Conservation (phyloP, 2,888 invertebrate species). For the Anthophora plumipes region DNA sequence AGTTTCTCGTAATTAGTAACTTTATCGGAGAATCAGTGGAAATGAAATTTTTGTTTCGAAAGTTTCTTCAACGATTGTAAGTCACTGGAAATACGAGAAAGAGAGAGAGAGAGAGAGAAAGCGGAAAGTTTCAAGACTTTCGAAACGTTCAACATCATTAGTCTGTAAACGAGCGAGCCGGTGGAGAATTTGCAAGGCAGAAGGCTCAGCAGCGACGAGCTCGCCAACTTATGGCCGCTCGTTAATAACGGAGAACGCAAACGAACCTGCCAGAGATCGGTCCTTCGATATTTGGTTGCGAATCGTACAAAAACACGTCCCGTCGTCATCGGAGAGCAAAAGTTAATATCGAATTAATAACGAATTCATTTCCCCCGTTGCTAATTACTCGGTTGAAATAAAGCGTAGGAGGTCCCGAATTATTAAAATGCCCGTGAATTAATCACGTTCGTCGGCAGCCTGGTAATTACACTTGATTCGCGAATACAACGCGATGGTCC, state of each 20-base stretch:
- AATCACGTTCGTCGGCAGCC: slow-evolving; percentile 35
- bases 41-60: neutral
- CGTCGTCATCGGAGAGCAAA: neutral
- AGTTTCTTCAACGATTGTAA: neutral
- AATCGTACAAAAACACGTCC: neutral
- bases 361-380: slow-evolving; percentile 20
- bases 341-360: slow-evolving; percentile 31
- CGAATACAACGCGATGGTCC: neutral
- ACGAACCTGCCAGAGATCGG: neutral
- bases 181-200: slow-evolving; percentile 10
- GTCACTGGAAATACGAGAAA: neutral
- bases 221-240: neutral
- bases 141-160: slow-evolving; percentile 1
- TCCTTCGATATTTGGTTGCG: slow-evolving; percentile 2
- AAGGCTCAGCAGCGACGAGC: neutral
- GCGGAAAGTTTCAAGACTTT: neutral
- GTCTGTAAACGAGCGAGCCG: neutral
- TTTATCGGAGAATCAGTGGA: neutral
- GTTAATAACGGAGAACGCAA: slow-evolving; percentile 25
- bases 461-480: slow-evolving; percentile 38
- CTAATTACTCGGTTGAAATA: slow-evolving; percentile 30
- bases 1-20: neutral
- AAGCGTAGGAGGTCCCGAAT: neutral
- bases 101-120: neutral
- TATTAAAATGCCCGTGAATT: slow-evolving; percentile 36